phyloP scores from a whole-genome alignment of 2,888 invertebrate genomes.

The Leptodirus hochenwartii region DNA sequence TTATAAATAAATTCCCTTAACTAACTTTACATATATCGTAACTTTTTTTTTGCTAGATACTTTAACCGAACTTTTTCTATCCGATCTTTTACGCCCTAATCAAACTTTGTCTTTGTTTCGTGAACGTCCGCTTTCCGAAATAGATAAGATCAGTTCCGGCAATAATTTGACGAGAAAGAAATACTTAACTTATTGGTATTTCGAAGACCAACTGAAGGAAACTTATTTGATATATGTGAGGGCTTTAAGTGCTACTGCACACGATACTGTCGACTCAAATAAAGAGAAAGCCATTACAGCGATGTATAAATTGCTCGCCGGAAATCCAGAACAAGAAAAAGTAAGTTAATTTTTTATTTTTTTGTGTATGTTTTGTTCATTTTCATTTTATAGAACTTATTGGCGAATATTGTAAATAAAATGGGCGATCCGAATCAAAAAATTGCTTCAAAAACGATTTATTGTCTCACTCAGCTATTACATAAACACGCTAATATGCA shows the following conservation, averaged over 20 bases:
- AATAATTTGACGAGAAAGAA: slow-evolving; percentile 46
- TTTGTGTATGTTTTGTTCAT: background rate
- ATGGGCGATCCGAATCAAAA: slow-evolving; percentile 83
- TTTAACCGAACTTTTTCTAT: slow-evolving; percentile 56
- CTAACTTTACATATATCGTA: slow-evolving; percentile 5
- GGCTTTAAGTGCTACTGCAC: slow-evolving; percentile 51
- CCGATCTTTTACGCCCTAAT: slow-evolving; percentile 47
- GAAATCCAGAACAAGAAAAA: slow-evolving; percentile 73
- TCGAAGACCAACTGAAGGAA: slow-evolving; percentile 74
- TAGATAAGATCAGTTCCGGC: slow-evolving; percentile 40
- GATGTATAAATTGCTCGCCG: slow-evolving; percentile 55
- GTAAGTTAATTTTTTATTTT: slow-evolving; percentile 25
- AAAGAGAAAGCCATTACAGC: slow-evolving; percentile 63
- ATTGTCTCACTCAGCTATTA: slow-evolving; percentile 66
- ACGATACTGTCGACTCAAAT: slow-evolving; percentile 62
- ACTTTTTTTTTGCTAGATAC: slow-evolving; percentile 35
- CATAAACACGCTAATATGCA: slow-evolving; percentile 86
- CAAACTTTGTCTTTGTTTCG: slow-evolving; percentile 46
- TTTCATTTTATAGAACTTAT: slow-evolving; percentile 35
- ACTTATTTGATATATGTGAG: slow-evolving; percentile 44
- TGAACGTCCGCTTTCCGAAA: slow-evolving; percentile 37
- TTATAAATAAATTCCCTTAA: background rate
- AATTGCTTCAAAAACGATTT: slow-evolving; percentile 75
- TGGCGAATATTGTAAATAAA: slow-evolving; percentile 79
- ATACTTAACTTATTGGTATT: slow-evolving; percentile 64